Conservation (phyloP, 2,888 invertebrate genomes). For the Rhodophaea formosa region DNA sequence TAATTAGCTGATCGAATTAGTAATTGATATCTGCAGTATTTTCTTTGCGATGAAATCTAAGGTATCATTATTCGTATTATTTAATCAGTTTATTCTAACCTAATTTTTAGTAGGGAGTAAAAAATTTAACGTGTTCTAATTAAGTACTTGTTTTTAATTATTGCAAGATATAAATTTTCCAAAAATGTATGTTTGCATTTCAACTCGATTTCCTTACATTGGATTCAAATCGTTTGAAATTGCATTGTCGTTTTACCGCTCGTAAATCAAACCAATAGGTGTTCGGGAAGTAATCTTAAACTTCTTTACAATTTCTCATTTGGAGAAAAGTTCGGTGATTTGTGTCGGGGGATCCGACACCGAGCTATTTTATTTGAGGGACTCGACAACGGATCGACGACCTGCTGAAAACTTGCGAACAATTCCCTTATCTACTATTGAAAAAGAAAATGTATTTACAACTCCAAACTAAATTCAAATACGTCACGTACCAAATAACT, state of each 20-base stretch:
- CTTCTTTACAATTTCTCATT: slow-evolving; percentile 54
- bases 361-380: slow-evolving; percentile 33
- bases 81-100: too few species aligned
- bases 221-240: slow-evolving; percentile 32
- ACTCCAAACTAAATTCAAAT: not conserved
- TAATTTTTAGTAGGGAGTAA: too few species aligned
- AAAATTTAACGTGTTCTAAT: too few species aligned
- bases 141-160: too few species aligned
- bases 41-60: too few species aligned
- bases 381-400: slow-evolving; percentile 22
- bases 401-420: slow-evolving; percentile 25
- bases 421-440: slow-evolving; percentile 37
- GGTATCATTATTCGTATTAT: too few species aligned
- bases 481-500: not conserved
- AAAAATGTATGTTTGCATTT: not conserved
- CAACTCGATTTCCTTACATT: not conserved
- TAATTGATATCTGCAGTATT: too few species aligned
- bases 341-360: slow-evolving; percentile 39
- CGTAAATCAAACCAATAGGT: slow-evolving; percentile 59
- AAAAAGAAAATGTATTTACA: slow-evolving; percentile 25
- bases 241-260: slow-evolving; percentile 45
- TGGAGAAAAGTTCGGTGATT: slow-evolving; percentile 50
- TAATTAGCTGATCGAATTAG: too few species aligned
- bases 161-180: not conserved
- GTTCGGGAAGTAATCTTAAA: slow-evolving; percentile 54